Base-by-base conservation (phyloP, 2,888 invertebrate species). In the Agonopterix heracliana region DNA sequence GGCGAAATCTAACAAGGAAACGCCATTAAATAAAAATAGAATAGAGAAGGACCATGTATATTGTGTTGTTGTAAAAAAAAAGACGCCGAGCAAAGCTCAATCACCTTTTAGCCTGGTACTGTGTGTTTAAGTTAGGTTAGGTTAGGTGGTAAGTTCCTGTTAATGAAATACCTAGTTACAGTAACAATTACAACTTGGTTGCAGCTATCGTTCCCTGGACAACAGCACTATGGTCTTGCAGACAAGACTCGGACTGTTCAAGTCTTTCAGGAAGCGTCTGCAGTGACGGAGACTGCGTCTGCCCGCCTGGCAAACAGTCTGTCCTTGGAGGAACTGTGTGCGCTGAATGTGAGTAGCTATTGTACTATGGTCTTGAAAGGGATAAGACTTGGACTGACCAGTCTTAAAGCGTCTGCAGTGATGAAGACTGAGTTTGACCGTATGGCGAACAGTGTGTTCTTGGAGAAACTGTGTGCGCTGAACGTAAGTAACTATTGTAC, bases 241-340 rank as follows among this genome's bases (percentile, higher is more conserved):
- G 50, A 0, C 38, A 48, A 0, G 62, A 79, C 46, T 17, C 11
- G 0, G 81, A 87, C 3, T 86, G 87, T 51, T 40, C 59, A 0
- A 62, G 60, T 1, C 58, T 80, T 0, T 4, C 42, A 0, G 82
- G 77, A 3, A 70, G 76, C 1, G 51, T 69, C 0, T 88, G 87
- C 40, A 42, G 7, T 0, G 49, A 42, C 0, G 81, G 79, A 0
- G 52, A 38, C 1, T 83, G 83, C 36, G 47, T 48, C 0, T 83
- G 83, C 17, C 58, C 63, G 0, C 2, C 53, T 0, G 74, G 73
- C 0, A 61, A 61, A 1, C 78, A 81, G 52, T 2, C 68, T 0
- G 75, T 71, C 0, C 34, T 66, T 1, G 68, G 72, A 0, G 81
- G 79, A 0, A 62, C 67, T 0, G 9, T 52, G 0, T 83, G 82